These are phyloP conservation scores for Tiliqua scincoides DNA, from an alignment of 2,113 vertebrate genomes.

Conservation along the genomic window DNA sequence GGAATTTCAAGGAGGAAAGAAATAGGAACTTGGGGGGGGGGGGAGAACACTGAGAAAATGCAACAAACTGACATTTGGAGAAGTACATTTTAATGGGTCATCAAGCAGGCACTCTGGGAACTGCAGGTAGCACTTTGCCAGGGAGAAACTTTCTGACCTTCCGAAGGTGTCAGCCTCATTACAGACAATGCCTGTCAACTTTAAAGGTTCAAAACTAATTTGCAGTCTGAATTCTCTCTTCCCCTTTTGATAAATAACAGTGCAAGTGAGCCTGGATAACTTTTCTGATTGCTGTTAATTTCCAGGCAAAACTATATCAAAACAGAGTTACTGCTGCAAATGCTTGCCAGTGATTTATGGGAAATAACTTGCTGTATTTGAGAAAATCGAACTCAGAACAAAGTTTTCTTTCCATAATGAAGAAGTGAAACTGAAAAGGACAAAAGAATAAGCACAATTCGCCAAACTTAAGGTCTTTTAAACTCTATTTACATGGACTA, in stretches of 20 bases:
- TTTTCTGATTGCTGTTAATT: conserved; percentile 28
- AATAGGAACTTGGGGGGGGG: neutral
- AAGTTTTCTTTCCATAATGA: conserved; percentile 8
- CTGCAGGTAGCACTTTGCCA: neutral
- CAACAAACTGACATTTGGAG: conserved; percentile 25
- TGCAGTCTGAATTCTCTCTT: neutral
- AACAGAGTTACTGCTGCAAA: neutral
- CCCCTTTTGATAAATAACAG: conserved; percentile 25
- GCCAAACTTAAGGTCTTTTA: neutral
- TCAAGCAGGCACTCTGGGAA: neutral
- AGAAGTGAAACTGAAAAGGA: neutral
- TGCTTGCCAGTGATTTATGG: neutral
- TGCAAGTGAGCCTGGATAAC: neutral
- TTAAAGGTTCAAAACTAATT: conserved; percentile 20
- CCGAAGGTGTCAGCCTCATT: conserved; percentile 1
- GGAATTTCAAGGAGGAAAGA: conserved; percentile 26
- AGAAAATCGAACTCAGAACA: neutral
- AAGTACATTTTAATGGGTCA: conserved; percentile 32
- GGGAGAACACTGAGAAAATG: neutral
- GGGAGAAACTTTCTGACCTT: conserved; percentile 28
- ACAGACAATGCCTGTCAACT: conserved; percentile 2
- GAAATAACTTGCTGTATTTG: neutral
- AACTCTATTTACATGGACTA: neutral
- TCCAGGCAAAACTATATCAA: conserved; percentile 7
- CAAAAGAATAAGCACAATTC: neutral